Conservation (phyloP, 2,888 invertebrate species). For the Noctua janthina region DNA sequence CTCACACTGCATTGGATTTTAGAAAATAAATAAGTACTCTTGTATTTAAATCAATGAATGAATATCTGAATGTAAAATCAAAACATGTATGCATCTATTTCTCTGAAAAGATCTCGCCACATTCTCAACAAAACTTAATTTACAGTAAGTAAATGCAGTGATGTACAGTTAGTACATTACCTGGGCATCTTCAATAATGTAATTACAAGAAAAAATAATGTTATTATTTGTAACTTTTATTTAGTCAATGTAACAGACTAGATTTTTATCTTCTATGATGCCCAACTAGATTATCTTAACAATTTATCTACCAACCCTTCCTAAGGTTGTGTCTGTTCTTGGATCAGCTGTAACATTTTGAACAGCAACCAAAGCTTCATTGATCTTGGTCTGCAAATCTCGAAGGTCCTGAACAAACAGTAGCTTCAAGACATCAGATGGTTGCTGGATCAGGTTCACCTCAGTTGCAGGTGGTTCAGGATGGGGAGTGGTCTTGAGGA, state of each 20-base stretch:
- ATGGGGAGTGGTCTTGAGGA: slow-evolving; percentile 95
- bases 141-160: slow-evolving; percentile 22
- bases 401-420: slow-evolving; percentile 96
- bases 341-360: slow-evolving; percentile 98
- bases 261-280: slow-evolving; percentile 43
- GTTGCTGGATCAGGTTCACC: slow-evolving; percentile 79
- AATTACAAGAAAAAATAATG: slow-evolving; percentile 27
- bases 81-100: slow-evolving; percentile 10
- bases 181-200: slow-evolving; percentile 39
- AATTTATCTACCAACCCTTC: slow-evolving; percentile 95
- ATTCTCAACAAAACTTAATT: slow-evolving; percentile 33
- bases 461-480: slow-evolving; percentile 90
- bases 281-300: slow-evolving; percentile 14
- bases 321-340: slow-evolving; percentile 98
- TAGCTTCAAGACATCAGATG: slow-evolving; percentile 93
- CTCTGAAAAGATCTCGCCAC: slow-evolving; percentile 5
- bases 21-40: slow-evolving; percentile 30
- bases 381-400: slow-evolving; percentile 97
- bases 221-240: slow-evolving; percentile 19
- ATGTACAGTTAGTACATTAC: slow-evolving; percentile 26
- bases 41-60: neutral
- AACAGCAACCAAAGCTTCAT: slow-evolving; percentile 97
- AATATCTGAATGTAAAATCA: neutral
- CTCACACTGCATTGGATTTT: slow-evolving; percentile 10
- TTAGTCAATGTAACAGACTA: slow-evolving; percentile 28